Conservation (phyloP, 2,888 invertebrate species). For the Aethes cnicana region DNA sequence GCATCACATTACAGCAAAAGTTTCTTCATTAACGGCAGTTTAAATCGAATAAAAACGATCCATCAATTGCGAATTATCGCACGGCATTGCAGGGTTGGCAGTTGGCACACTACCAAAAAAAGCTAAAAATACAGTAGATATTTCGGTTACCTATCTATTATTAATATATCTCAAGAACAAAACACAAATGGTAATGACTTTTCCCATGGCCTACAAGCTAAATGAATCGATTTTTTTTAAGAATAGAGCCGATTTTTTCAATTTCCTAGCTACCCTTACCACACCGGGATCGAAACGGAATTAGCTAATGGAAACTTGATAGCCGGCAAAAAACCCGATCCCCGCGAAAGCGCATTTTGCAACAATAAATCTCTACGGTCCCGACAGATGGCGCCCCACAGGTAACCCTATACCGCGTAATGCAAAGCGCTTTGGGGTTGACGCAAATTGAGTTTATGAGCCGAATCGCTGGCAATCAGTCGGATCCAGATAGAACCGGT, state of each 20-base stretch:
- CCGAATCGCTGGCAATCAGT: slow-evolving; percentile 4
- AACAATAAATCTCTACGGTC: slow-evolving; percentile 74
- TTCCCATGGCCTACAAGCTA: too few relatives aligned
- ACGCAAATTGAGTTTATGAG: slow-evolving; percentile 11
- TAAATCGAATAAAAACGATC: slow-evolving; percentile 73
- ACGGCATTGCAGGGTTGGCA: slow-evolving; percentile 39
- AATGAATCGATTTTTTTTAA: too few relatives aligned
- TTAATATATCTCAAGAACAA: too few relatives aligned
- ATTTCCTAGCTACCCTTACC: slow-evolving; percentile 52
- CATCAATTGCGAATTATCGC: slow-evolving; percentile 67
- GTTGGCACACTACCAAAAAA: neutral
- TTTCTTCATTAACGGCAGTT: slow-evolving; percentile 61
- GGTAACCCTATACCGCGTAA: slow-evolving; percentile 67
- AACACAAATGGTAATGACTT: too few relatives aligned
- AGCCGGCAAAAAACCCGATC: slow-evolving; percentile 74
- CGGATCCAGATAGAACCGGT: neutral
- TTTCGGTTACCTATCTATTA: too few relatives aligned
- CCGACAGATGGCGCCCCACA: slow-evolving; percentile 76
- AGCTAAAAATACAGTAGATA: neutral
- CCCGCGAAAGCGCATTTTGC: slow-evolving; percentile 69
- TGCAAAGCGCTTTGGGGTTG: slow-evolving; percentile 44
- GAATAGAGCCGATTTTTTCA: neutral
- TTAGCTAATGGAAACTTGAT: slow-evolving; percentile 82
- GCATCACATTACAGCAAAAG: slow-evolving; percentile 39
- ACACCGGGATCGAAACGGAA: slow-evolving; percentile 70